These are phyloP conservation scores for Opisthocomus hoazin DNA, from an alignment of 2,113 vertebrate species.

Conservation along the genomic window DNA sequence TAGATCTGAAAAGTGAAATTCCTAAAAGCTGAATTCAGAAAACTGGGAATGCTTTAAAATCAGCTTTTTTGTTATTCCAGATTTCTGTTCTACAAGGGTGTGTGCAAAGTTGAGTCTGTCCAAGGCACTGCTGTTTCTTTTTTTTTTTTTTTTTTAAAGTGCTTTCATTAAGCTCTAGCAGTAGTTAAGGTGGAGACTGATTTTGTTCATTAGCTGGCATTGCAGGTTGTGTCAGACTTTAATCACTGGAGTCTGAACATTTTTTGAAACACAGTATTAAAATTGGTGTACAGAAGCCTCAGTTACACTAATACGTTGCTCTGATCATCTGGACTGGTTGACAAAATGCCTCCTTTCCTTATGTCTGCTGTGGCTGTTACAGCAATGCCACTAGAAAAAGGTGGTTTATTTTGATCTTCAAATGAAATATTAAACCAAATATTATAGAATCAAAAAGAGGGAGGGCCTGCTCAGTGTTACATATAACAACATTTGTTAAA, in stretches of 20 bases:
- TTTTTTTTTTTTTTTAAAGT: no score
- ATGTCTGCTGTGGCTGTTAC: background rate
- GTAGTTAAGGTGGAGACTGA: background rate
- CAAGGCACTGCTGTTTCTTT: background rate
- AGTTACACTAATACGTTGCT: background rate
- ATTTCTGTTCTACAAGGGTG: background rate
- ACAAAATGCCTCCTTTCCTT: background rate
- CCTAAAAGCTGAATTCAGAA: background rate
- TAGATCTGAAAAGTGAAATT: background rate
- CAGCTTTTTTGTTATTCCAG: background rate
- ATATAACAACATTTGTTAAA: background rate
- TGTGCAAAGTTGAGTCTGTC: constrained; percentile 15
- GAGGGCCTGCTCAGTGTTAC: background rate
- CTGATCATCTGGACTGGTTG: background rate
- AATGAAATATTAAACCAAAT: background rate
- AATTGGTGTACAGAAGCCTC: background rate
- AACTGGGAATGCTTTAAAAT: background rate
- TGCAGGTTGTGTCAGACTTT: background rate
- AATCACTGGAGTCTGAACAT: background rate
- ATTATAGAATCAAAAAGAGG: background rate
- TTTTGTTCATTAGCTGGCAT: background rate
- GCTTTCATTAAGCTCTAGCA: background rate
- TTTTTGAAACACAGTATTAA: background rate
- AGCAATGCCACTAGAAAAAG: background rate
- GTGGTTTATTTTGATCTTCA: background rate